Percentiles rank a stretch among this genome's conserved stretches.
These are phyloP conservation scores for Parasteatoda lunata DNA, from an alignment of 2,888 invertebrate species.

Conservation along the genomic window DNA sequence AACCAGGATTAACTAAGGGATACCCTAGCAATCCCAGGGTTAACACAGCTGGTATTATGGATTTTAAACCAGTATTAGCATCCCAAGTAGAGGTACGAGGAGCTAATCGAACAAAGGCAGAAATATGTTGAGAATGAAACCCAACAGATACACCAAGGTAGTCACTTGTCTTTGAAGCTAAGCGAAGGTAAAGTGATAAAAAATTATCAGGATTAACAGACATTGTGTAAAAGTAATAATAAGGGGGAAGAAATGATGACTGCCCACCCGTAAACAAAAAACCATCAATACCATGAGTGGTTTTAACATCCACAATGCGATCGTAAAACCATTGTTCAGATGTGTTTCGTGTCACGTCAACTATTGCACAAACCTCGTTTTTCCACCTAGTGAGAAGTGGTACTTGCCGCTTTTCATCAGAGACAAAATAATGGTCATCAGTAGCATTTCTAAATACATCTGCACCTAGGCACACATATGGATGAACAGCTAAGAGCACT, in stretches of 20 bases:
- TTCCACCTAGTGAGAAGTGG: slow-evolving; percentile 89
- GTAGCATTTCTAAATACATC: slow-evolving; percentile 87
- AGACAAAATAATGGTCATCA: slow-evolving; percentile 73
- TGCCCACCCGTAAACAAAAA: slow-evolving; percentile 88
- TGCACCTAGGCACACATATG: slow-evolving; percentile 88
- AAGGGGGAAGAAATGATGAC: slow-evolving; percentile 90
- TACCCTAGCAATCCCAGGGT: slow-evolving; percentile 93
- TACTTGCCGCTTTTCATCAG: slow-evolving; percentile 67
- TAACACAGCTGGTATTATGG: slow-evolving; percentile 89
- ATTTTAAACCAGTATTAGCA: slow-evolving; percentile 79
- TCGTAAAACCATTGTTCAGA: slow-evolving; percentile 86
- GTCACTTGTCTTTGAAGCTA: slow-evolving; percentile 75
- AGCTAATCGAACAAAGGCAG: slow-evolving; percentile 89
- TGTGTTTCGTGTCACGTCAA: slow-evolving; percentile 89
- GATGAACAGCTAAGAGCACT: slow-evolving; percentile 91
- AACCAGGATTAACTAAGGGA: slow-evolving; percentile 93
- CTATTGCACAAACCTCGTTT: slow-evolving; percentile 83
- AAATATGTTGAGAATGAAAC: slow-evolving; percentile 85
- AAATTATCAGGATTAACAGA: slow-evolving; percentile 88
- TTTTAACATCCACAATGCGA: slow-evolving; percentile 82
- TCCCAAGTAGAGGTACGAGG: slow-evolving; percentile 92
- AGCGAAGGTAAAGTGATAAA: slow-evolving; percentile 76
- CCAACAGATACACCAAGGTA: slow-evolving; percentile 88
- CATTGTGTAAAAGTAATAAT: slow-evolving; percentile 82
- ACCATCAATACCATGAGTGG: slow-evolving; percentile 86